phyloP scores from a whole-genome alignment of 2,113 vertebrate species.

The Cercocebus atys region DNA sequence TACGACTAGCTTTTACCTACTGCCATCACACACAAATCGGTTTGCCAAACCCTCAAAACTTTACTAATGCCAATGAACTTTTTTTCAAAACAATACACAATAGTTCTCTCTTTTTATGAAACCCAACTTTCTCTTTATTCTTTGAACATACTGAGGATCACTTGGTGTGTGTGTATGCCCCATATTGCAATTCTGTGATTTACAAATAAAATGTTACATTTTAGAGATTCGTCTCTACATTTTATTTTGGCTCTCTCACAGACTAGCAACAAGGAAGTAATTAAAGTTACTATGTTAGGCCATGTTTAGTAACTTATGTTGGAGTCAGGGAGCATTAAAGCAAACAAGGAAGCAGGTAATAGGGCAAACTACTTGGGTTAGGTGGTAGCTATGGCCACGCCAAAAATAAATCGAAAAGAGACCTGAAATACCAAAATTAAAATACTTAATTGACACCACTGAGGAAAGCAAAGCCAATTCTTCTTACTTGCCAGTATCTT shows the following conservation, averaged over 20 bases:
- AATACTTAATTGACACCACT: background rate
- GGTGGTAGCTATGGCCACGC: background rate
- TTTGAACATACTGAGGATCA: background rate
- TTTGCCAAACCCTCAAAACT: background rate
- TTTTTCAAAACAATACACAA: background rate
- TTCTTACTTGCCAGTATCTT: background rate
- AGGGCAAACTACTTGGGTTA: background rate
- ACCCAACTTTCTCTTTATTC: background rate
- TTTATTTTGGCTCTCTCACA: background rate
- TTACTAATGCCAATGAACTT: background rate
- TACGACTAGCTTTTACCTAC: background rate
- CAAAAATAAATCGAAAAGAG: background rate
- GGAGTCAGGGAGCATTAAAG: background rate
- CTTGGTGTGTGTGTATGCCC: background rate
- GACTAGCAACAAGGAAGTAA: background rate
- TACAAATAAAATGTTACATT: background rate
- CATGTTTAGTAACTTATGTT: background rate
- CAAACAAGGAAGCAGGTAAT: background rate
- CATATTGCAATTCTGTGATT: background rate
- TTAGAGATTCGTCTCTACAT: background rate
- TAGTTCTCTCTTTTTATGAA: background rate
- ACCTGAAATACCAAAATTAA: background rate
- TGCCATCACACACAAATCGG: background rate
- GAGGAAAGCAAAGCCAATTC: background rate
- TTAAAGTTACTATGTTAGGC: background rate